Evolutionary conservation across 2,113 vertebrate genomes (phyloP).

Genomic region (Eudyptes chrysolophus): DNA sequence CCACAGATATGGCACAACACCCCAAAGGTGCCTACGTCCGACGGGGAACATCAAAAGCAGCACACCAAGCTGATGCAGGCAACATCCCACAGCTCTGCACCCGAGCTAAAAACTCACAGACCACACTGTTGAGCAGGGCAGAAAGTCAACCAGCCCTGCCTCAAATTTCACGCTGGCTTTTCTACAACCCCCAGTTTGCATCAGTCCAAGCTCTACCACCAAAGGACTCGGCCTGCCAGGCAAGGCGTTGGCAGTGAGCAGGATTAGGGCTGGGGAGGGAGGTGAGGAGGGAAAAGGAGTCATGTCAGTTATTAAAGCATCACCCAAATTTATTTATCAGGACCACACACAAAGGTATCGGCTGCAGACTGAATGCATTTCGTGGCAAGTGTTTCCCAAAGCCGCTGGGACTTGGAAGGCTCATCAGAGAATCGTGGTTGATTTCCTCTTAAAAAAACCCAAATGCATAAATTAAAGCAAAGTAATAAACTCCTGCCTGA

Average conservation of each 20-base stretch:
- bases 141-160: background rate
- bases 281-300: background rate
- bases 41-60: background rate
- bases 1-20: fast-evolving
- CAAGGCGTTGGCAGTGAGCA: background rate
- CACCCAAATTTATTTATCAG: conserved; percentile 36
- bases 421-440: conserved; percentile 63
- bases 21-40: background rate
- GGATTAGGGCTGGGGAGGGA: background rate
- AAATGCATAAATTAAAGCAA: conserved; percentile 41
- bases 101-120: background rate
- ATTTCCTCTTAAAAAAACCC: conserved; percentile 18
- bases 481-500: background rate
- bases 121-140: fast-evolving
- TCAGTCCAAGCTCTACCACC: background rate
- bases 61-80: background rate
- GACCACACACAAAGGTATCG: conserved; percentile 26
- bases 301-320: background rate
- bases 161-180: background rate
- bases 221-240: background rate
- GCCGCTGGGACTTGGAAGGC: background rate
- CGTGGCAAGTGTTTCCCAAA: background rate
- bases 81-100: background rate
- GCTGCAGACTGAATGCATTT: background rate
- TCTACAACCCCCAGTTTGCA: background rate